Evolutionary conservation across 1,140 invertebrate genomes (phyloP), one percentile per base, ranked within the genome.

Genomic region (Megalopta genalis): DNA sequence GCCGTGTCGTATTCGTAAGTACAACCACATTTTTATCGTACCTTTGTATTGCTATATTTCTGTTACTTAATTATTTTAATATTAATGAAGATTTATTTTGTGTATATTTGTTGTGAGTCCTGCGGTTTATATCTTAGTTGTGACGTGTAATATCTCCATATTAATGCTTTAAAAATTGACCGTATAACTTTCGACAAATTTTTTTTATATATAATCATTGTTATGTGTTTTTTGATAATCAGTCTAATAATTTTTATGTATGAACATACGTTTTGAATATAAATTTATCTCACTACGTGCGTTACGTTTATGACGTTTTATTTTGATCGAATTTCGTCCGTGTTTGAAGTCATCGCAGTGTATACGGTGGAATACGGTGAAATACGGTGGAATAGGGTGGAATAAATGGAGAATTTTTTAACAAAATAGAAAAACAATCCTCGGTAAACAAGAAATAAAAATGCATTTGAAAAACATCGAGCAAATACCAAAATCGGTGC

Each of bases 241-340:
- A 52, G 18, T 25, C 62, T 25, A 25, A 71, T 49, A 52, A 63
- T 27, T 72, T 49, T 18, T 64, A 64, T 78, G 14, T 78, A 46
- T 18, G 16, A 7, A 7, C 52, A 49, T 64, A 64, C 63, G 72
- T 3, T 25, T 78, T 54, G 10, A 72, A 77, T 77, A 77, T 32
- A 78, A 18, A 65, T 64, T 71, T 70, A 49, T 69, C 69, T 57
- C 25, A 27, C 37, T 25, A 70, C 32, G 37, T 77, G 25, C 42
- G 27, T 49, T 71, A 14, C 27, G 46, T 23, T 27, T 60, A 37
- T n/a, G 18, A 16, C 39, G 12, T n/a, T 71, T 63, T 64, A n/a
- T 42, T 46, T 67, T 8, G 10, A 27, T 46, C n/a, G 1, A 14
- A 37, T 8, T 52, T 42, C 63, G n/a, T 39, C 54, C n/a, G 6